These are phyloP conservation scores for Phrynocephalus guinanensis DNA, from an alignment of 2,797 vertebrate genomes.

Conservation along the genomic window DNA sequence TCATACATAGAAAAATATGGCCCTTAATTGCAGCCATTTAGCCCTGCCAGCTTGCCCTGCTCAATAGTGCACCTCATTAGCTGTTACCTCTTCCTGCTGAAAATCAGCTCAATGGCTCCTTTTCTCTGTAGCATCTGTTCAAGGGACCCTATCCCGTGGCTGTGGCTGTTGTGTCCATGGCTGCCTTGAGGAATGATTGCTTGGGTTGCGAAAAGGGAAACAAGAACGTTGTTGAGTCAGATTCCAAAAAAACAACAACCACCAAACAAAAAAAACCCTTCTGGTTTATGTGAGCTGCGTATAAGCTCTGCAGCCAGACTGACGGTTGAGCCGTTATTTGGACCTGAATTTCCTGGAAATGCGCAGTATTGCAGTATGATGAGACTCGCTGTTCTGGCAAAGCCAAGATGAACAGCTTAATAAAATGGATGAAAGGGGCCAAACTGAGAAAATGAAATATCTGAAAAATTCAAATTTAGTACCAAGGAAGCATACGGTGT, in stretches of 20 bases:
- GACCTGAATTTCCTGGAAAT: conserved; percentile 4
- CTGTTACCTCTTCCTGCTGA: conserved; percentile 56
- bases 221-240: conserved; percentile 49
- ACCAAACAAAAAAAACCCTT: conserved; percentile 2
- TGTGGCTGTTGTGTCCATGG: conserved; percentile 37
- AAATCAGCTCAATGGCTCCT: conserved; percentile 58
- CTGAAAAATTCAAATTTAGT: conserved; percentile 1
- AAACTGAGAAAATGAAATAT: not conserved
- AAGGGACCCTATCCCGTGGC: conserved; percentile 53
- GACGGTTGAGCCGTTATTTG: conserved; percentile 8
- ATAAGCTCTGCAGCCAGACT: not conserved
- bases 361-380: conserved; percentile 15
- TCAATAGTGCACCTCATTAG: conserved; percentile 60
- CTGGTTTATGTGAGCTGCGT: conserved; percentile 42
- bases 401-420: not conserved
- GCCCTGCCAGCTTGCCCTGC: conserved; percentile 58
- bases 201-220: conserved; percentile 58
- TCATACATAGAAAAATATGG: conserved; percentile 58
- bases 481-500: not conserved
- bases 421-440: not conserved
- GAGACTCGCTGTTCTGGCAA: not conserved
- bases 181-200: conserved; percentile 61
- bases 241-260: conserved; percentile 20
- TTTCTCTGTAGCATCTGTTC: conserved; percentile 61
- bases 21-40: conserved; percentile 55